phyloP scores from a whole-genome alignment of 2,888 invertebrate species.

The Drosophila gaucha region DNA sequence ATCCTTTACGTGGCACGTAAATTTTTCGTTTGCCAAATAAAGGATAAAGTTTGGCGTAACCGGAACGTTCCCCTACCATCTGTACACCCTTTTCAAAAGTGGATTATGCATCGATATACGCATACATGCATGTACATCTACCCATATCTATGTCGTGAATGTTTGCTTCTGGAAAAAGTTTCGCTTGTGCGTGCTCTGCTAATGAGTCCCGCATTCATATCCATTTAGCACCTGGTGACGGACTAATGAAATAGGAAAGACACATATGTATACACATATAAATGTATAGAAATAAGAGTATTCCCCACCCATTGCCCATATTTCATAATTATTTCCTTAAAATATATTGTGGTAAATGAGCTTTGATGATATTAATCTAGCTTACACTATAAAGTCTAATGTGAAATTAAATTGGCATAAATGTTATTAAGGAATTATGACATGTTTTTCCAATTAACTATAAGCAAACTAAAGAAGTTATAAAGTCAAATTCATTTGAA shows the following conservation, averaged over 20 bases:
- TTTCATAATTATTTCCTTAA: conserved; percentile 47
- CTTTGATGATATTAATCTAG: conserved; percentile 4
- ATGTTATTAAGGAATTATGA: neutral
- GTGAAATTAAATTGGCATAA: too few relatives aligned
- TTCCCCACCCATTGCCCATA: conserved; percentile 9
- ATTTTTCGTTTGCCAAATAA: conserved; percentile 57
- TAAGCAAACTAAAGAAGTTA: too few relatives aligned
- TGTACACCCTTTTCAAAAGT: conserved; percentile 58
- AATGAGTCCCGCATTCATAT: conserved; percentile 72
- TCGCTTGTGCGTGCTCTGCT: conserved; percentile 62
- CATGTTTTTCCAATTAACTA: too few relatives aligned
- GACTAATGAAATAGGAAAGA: conserved; percentile 50
- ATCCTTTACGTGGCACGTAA: conserved; percentile 61
- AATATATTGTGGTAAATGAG: conserved; percentile 18
- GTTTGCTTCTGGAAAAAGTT: conserved; percentile 57
- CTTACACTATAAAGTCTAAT: too few relatives aligned
- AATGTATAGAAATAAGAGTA: conserved; percentile 43
- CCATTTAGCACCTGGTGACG: conserved; percentile 59
- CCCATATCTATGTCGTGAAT: neutral
- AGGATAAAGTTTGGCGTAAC: conserved; percentile 70
- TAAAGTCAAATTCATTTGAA: too few relatives aligned
- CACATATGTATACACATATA: conserved; percentile 18
- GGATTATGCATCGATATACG: conserved; percentile 68
- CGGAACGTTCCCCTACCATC: conserved; percentile 4
- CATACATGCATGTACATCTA: neutral